These are phyloP conservation scores for Pterophyllum scalare DNA, from an alignment of 2,113 vertebrate species.

Conservation along the genomic window DNA sequence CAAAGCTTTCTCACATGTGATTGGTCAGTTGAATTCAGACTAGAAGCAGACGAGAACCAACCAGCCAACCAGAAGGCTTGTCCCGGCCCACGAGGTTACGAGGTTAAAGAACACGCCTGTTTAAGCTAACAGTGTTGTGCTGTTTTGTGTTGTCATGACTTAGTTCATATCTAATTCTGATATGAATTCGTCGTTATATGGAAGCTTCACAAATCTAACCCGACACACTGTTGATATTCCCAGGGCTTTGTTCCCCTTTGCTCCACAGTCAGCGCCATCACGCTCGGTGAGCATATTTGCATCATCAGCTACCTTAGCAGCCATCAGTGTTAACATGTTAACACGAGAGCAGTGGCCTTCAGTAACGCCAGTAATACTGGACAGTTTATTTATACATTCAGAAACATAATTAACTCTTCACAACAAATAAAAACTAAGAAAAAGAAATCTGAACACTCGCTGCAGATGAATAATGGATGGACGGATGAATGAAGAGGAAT, in stretches of 20 bases:
- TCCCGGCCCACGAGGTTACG: too few relatives aligned
- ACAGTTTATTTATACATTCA: background rate
- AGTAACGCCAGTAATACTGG: background rate
- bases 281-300: slow-evolving; percentile 11
- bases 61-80: too few relatives aligned
- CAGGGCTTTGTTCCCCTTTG: background rate
- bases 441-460: background rate
- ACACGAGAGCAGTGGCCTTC: background rate
- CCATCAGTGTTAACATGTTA: background rate
- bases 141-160: too few relatives aligned
- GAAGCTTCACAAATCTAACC: too few relatives aligned
- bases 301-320: slow-evolving; percentile 24
- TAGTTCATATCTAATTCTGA: too few relatives aligned
- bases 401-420: slow-evolving; percentile 11
- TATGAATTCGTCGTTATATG: too few relatives aligned
- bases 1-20: too few relatives aligned
- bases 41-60: too few relatives aligned
- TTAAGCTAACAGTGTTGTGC: too few relatives aligned
- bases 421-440: slow-evolving; percentile 3
- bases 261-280: background rate
- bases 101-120: too few relatives aligned
- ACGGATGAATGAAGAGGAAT: background rate
- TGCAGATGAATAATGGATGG: background rate
- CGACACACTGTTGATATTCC: too few relatives aligned
- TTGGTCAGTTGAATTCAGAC: too few relatives aligned